Conservation (phyloP, 2,888 invertebrate species). For the Acleris holmiana region DNA sequence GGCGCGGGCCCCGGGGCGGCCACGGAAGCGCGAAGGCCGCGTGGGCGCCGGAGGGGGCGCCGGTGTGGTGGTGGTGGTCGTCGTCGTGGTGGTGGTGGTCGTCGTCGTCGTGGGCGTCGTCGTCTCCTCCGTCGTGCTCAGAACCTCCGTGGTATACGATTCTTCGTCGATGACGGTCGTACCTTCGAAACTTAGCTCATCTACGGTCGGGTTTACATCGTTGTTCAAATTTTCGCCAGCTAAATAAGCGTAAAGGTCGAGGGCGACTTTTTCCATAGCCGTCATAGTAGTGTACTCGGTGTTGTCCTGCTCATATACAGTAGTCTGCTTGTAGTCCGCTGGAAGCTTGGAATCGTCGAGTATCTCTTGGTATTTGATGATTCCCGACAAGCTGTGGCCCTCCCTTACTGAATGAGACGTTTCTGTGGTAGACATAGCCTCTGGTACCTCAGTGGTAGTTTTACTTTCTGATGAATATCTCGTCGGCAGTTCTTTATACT, state of each 20-base stretch:
- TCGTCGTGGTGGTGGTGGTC: slow-evolving; percentile 82
- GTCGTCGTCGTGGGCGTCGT: slow-evolving; percentile 80
- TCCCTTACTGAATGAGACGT: slow-evolving; percentile 61
- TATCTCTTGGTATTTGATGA: slow-evolving; percentile 71
- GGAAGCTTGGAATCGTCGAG: slow-evolving; percentile 74
- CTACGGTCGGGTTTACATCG: slow-evolving; percentile 74
- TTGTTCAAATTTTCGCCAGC: slow-evolving; percentile 87
- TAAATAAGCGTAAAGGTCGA: slow-evolving; percentile 92
- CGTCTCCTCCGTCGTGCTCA: slow-evolving; percentile 75
- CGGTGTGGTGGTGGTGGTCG: slow-evolving; percentile 82
- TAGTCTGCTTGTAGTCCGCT: slow-evolving; percentile 70
- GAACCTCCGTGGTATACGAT: slow-evolving; percentile 72
- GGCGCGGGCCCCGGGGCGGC: slow-evolving; percentile 70
- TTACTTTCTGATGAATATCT: slow-evolving; percentile 78
- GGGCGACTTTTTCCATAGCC: slow-evolving; percentile 91
- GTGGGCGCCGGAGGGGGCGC: slow-evolving; percentile 76
- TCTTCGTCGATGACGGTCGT: slow-evolving; percentile 69
- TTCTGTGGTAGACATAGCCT: slow-evolving; percentile 64
- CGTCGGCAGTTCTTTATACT: slow-evolving; percentile 76
- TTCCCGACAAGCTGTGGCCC: slow-evolving; percentile 71
- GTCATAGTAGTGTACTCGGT: slow-evolving; percentile 87
- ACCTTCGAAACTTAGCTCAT: slow-evolving; percentile 64
- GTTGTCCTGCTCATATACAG: slow-evolving; percentile 72
- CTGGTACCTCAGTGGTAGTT: slow-evolving; percentile 83
- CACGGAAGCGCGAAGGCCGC: slow-evolving; percentile 75